phyloP scores from a whole-genome alignment of 2,888 invertebrate genomes.

The Diaprepes abbreviatus region DNA sequence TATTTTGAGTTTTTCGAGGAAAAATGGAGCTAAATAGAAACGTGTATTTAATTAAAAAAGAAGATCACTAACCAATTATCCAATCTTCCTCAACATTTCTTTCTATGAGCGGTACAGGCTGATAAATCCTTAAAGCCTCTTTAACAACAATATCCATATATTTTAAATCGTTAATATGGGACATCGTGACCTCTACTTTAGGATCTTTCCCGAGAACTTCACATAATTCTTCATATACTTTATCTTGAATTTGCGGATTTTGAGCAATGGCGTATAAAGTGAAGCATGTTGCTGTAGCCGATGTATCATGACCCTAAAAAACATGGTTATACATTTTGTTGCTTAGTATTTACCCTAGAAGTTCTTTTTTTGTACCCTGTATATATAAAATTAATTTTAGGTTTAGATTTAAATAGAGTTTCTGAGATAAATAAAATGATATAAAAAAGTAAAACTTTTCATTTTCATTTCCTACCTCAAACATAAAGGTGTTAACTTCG shows the following conservation, averaged over 20 bases:
- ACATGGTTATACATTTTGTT: too few relatives aligned
- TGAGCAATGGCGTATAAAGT: conserved; percentile 70
- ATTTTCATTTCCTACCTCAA: conserved; percentile 68
- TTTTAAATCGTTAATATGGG: conserved; percentile 61
- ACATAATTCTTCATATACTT: conserved; percentile 59
- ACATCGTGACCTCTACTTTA: conserved; percentile 54
- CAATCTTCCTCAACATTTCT: conserved; percentile 67
- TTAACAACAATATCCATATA: conserved; percentile 74
- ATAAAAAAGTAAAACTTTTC: too few relatives aligned
- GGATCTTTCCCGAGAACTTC: conserved; percentile 57
- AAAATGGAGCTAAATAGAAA: too few relatives aligned
- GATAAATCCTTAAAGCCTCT: conserved; percentile 72
- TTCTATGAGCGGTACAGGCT: conserved; percentile 70
- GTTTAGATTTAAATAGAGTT: too few relatives aligned
- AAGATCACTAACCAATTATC: conserved; percentile 53
- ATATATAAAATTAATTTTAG: too few relatives aligned
- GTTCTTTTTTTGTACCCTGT: too few relatives aligned
- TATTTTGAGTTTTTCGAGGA: too few relatives aligned
- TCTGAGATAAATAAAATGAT: too few relatives aligned
- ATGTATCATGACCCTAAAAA: conserved; percentile 72
- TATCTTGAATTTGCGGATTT: conserved; percentile 67
- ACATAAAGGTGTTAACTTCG: conserved; percentile 74
- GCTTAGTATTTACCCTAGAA: too few relatives aligned
- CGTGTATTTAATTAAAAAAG: too few relatives aligned
- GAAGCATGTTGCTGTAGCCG: conserved; percentile 71